A percentile compares a stretch with the other conserved stretches of the same genome.
phyloP scores from a whole-genome alignment of 2,113 vertebrate species.

The Tragelaphus buxtoni region DNA sequence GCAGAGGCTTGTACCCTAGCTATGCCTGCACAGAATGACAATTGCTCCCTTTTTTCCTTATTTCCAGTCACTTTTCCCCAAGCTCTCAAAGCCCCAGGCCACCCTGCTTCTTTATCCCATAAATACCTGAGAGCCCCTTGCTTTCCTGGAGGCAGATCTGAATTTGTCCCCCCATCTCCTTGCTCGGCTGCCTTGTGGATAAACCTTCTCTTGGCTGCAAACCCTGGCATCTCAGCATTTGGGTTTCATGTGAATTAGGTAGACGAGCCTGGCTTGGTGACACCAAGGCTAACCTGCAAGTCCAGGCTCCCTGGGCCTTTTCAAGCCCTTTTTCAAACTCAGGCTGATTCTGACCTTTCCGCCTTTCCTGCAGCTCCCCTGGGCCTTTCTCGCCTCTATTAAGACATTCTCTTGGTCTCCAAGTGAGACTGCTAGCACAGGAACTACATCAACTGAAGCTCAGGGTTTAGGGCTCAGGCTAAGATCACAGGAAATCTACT shows the following conservation, averaged over 20 bases:
- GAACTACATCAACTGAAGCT: not conserved
- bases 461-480: not conserved
- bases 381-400: not conserved
- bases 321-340: not conserved
- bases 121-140: not conserved
- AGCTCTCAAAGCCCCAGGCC: not conserved
- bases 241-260: too few species aligned
- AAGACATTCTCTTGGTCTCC: not conserved
- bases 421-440: not conserved
- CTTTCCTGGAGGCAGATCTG: not conserved
- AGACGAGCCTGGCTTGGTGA: not conserved
- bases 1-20: not conserved
- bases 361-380: not conserved
- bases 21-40: not conserved
- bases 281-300: not conserved
- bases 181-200: not conserved
- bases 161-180: not conserved
- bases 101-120: not conserved
- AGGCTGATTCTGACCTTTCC: not conserved
- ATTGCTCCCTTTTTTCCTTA: not conserved
- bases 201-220: not conserved
- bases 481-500: not conserved
- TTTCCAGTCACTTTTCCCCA: not conserved
- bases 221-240: not conserved
- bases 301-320: not conserved